Evolutionary conservation across 2,888 invertebrate genomes (phyloP), one percentile per base, ranked within the genome.

Genomic region (Apotomis betuletana): DNA sequence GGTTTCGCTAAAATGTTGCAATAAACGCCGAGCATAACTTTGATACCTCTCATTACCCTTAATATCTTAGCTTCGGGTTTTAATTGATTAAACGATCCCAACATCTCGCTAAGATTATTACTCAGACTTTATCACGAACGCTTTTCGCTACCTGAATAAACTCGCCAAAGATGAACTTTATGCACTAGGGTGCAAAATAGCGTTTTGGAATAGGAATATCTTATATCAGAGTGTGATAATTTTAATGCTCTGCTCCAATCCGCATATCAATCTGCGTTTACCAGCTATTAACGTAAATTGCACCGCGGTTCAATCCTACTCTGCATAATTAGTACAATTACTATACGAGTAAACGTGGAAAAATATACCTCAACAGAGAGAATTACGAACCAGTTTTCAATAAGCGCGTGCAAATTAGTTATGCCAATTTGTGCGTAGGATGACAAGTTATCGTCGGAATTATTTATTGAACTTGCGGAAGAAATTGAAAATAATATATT

Each of bases 271-370:
- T 72, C 62, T 46, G 63, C 54, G 52, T 72, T 72, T 72, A 68
- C 52, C 27, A n/a, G 63, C 63, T 63, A 68, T 63, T 72, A 72
- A 63, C 67, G 67, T 52, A 63, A 72, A 72, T 72, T 68, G 67
- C 67, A 52, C 67, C 63, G 57, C 15, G 62, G 52, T 52, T 57
- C 49, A 58, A 49, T 46, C 57, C 58, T 38, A 63, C 67, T 63
- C 52, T 27, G 62, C 41, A 58, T 72, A 67, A 63, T 67, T 63
- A 61, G 46, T 61, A 13, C 9, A 9, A 63, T 67, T 63, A 61
- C 52, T 61, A 13, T 9, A 9, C 8, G 10, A 12, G 8, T n/a
- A 36, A 55, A 5, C 5, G n/a, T 46, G 0, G 65, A 9, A 57
- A 55, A 27, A 55, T 46, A 44, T 3, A 65, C 55, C 55, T 12